A percentile compares a stretch with the other conserved stretches of the same genome.
phyloP scores from a whole-genome alignment of 2,888 invertebrate genomes.

The Oscheius sp. region DNA sequence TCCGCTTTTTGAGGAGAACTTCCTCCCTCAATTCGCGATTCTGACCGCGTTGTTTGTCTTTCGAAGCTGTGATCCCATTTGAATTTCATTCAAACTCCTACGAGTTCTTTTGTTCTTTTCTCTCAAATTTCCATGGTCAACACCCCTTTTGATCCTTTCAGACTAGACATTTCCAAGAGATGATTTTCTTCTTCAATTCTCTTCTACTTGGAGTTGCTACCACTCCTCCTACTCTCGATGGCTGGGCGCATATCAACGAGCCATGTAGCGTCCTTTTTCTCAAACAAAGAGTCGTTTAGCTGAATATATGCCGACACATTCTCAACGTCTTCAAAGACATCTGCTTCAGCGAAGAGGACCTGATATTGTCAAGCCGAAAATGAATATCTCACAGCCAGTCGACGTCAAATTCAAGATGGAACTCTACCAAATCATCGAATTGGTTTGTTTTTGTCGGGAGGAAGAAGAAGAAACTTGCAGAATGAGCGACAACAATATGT shows the following conservation, averaged over 20 bases:
- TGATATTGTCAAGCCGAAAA: conserved; percentile 34
- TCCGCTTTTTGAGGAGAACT: too few relatives aligned
- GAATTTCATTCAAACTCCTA: not conserved
- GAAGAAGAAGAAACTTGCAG: conserved; percentile 16
- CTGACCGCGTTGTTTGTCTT: too few relatives aligned
- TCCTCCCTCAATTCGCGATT: too few relatives aligned
- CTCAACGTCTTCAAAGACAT: conserved; percentile 24
- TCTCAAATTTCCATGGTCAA: not conserved
- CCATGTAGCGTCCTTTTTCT: too few relatives aligned
- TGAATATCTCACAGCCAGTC: conserved; percentile 30
- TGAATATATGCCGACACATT: conserved; percentile 2
- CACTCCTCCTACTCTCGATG: not conserved
- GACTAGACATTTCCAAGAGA: not conserved
- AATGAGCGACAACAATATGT: conserved; percentile 43
- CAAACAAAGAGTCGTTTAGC: too few relatives aligned
- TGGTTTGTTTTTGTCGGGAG: conserved; percentile 19
- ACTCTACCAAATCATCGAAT: conserved; percentile 42
- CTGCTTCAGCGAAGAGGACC: conserved; percentile 25
- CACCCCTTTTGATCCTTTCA: not conserved
- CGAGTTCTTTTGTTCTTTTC: not conserved
- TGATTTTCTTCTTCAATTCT: not conserved
- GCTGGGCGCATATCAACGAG: not conserved
- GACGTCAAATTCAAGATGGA: conserved; percentile 36
- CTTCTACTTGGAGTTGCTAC: not conserved
- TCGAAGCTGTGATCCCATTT: too few relatives aligned